Percentiles rank a stretch among this genome's conserved stretches.
Evolutionary conservation across 2,113 vertebrate genomes (phyloP).

Genomic region (Megaceryle maxima): DNA sequence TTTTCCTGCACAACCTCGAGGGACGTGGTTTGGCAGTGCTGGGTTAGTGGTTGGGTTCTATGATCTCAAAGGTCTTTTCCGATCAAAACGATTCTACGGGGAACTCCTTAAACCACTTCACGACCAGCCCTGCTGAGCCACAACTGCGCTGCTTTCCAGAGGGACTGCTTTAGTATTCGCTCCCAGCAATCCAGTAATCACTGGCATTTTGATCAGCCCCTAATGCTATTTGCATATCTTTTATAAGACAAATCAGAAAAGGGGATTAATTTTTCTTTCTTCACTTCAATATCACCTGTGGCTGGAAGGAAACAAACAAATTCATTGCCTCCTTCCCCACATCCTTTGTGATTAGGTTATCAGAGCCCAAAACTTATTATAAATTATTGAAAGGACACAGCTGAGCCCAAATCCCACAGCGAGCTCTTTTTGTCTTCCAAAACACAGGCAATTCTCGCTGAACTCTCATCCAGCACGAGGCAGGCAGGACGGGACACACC

Average conservation of each 20-base stretch:
- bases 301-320: conserved; percentile 33
- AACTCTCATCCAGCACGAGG: background rate
- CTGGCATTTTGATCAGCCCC: background rate
- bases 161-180: background rate
- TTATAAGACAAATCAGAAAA: conserved; percentile 29
- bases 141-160: background rate
- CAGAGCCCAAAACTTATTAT: conserved; percentile 15
- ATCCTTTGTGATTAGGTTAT: conserved; percentile 38
- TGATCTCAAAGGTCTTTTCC: too few relatives aligned
- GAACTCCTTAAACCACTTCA: background rate
- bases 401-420: conserved; percentile 20
- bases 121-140: background rate
- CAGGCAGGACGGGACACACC: background rate
- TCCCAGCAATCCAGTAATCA: background rate
- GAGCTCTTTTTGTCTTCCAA: background rate
- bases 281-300: conserved; percentile 32
- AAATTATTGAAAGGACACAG: conserved; percentile 46
- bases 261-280: conserved; percentile 40
- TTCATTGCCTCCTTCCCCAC: conserved; percentile 11
- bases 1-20: too few relatives aligned
- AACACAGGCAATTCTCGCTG: background rate
- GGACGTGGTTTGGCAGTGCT: too few relatives aligned
- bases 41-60: too few relatives aligned
- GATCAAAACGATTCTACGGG: too few relatives aligned
- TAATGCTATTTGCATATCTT: conserved; percentile 28